Percentiles rank a stretch among this genome's conserved stretches.
Evolutionary conservation across 1,140 invertebrate genomes (phyloP).

Genomic region (Zaprionus ghesquierei): DNA sequence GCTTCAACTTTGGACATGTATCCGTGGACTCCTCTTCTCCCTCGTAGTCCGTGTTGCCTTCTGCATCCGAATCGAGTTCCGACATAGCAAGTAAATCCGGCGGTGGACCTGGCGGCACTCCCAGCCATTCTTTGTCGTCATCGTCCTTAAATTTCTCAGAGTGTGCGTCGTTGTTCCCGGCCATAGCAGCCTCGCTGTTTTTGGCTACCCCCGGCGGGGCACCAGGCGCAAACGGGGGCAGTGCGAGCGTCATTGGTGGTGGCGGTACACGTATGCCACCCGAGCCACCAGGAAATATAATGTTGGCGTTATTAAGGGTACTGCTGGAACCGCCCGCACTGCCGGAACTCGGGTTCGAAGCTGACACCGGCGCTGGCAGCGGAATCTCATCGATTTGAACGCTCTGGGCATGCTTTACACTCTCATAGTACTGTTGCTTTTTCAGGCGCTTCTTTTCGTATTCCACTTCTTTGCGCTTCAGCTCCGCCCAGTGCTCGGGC

Average conservation of each 20-base stretch:
- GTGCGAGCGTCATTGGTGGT: conserved; percentile 69
- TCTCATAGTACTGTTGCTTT: conserved; percentile 96
- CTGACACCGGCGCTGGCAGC: conserved; percentile 87
- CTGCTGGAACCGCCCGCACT: not conserved
- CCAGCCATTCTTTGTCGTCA: conserved; percentile 87
- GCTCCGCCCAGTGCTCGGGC: conserved; percentile 94
- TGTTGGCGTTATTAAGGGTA: not conserved
- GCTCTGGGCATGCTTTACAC: conserved; percentile 96
- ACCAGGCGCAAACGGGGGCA: conserved; percentile 75
- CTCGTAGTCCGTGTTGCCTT: conserved; percentile 84
- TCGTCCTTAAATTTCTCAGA: conserved; percentile 68
- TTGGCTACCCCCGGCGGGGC: conserved; percentile 71
- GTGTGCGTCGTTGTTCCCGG: conserved; percentile 8
- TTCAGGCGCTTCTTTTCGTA: conserved; percentile 95
- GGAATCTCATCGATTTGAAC: conserved; percentile 99
- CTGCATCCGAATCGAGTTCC: conserved; percentile 82
- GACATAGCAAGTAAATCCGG: conserved; percentile 87
- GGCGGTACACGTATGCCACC: conserved; percentile 67
- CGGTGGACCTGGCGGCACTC: conserved; percentile 93
- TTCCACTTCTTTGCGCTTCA: conserved; percentile 95
- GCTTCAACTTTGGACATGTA: conserved; percentile 85
- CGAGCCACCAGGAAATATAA: conserved; percentile 4
- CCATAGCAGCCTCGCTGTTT: conserved; percentile 39
- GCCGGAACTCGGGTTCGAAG: conserved; percentile 1
- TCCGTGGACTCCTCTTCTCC: conserved; percentile 33